These are phyloP conservation scores for Platyscapa corneri DNA, from an alignment of 1,140 invertebrate genomes.

Conservation along the genomic window DNA sequence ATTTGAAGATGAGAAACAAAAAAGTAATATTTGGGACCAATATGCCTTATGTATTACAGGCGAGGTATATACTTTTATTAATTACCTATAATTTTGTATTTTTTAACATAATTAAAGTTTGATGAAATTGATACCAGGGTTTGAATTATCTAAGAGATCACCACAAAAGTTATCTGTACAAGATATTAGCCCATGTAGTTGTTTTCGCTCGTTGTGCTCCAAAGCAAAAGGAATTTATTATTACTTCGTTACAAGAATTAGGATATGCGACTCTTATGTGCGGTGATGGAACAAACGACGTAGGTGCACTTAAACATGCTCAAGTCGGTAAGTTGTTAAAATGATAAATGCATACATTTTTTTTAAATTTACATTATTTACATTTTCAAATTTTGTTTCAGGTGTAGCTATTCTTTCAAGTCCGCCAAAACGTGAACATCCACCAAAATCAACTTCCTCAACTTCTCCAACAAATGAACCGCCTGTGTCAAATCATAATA, in stretches of 20 bases:
- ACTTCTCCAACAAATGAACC: conserved; percentile 47
- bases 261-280: conserved; percentile 98
- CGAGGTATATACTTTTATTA: conserved; percentile 75
- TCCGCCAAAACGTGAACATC: conserved; percentile 80
- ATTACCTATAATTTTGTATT: neutral
- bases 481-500: conserved; percentile 52
- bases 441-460: conserved; percentile 43
- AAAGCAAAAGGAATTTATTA: conserved; percentile 97
- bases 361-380: neutral
- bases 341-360: neutral
- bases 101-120: neutral
- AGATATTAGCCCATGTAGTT: conserved; percentile 88
- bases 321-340: conserved; percentile 83
- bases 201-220: conserved; percentile 96
- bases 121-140: conserved; percentile 74
- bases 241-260: conserved; percentile 89
- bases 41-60: conserved; percentile 97
- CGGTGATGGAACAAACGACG: conserved; percentile 99
- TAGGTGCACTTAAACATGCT: conserved; percentile 99
- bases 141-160: conserved; percentile 82
- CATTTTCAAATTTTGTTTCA: conserved; percentile 63
- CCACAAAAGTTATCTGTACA: conserved; percentile 79
- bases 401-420: conserved; percentile 93
- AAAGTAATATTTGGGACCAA: conserved; percentile 77
- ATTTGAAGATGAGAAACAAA: conserved; percentile 69